A percentile compares a stretch with the other conserved stretches of the same genome.
These are phyloP conservation scores for Nycticryphes semicollaris DNA, from an alignment of 2,113 vertebrate genomes.

Conservation along the genomic window DNA sequence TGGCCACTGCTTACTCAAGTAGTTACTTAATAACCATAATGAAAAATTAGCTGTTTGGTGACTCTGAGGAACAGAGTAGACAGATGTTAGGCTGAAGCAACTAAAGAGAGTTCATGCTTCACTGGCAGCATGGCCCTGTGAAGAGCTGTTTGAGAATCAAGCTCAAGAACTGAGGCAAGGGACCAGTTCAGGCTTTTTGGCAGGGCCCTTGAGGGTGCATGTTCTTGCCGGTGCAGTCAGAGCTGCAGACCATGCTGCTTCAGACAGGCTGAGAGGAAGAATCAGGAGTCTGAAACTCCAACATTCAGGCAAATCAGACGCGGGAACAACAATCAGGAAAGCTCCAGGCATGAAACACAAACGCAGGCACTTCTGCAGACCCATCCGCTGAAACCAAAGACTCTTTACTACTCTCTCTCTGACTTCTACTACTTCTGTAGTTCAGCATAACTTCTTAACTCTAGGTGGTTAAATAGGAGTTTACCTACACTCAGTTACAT, in stretches of 20 bases:
- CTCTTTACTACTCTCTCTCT: neutral
- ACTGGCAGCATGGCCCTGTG: neutral
- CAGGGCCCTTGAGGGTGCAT: neutral
- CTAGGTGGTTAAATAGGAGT: neutral
- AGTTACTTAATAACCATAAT: constrained; percentile 24
- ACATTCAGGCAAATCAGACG: neutral
- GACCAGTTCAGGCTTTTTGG: neutral
- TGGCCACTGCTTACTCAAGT: neutral
- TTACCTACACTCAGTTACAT: neutral
- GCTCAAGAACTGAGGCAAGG: neutral
- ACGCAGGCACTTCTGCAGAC: neutral
- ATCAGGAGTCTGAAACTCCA: neutral
- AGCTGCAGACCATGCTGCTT: neutral
- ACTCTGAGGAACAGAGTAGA: neutral
- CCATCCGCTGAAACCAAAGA: neutral
- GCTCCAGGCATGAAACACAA: neutral
- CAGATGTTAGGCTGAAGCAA: neutral
- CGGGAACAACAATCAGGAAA: neutral
- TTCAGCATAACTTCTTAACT: neutral
- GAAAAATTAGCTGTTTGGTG: constrained; percentile 24
- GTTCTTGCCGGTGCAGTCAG: neutral
- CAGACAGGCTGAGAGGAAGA: neutral
- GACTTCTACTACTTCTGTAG: neutral
- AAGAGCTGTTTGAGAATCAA: neutral
- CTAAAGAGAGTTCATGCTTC: neutral